Evolutionary conservation across 2,797 vertebrate species (phyloP).

Genomic region (Cottoperca gobio): DNA sequence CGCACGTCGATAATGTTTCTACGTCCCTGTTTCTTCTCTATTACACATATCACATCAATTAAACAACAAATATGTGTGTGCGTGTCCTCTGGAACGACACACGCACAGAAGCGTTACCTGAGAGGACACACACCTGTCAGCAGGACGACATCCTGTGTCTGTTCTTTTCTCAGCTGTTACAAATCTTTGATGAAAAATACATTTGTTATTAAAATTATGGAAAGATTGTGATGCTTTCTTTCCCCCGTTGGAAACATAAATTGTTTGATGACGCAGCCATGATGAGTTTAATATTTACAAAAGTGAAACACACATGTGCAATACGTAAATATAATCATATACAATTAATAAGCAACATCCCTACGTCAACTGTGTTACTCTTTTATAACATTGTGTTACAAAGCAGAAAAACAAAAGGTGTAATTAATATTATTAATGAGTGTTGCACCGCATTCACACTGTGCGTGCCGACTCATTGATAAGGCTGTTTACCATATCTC

Average conservation of each 20-base stretch:
- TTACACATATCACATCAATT: not conserved
- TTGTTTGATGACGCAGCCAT: not conserved
- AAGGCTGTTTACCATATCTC: too few species aligned
- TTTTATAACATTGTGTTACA: accelerated
- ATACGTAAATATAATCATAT: not conserved
- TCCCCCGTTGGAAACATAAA: not conserved
- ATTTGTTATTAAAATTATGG: not conserved
- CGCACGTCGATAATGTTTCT: not conserved
- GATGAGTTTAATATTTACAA: not conserved
- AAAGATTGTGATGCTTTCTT: not conserved
- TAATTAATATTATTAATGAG: not conserved
- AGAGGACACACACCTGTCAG: accelerated
- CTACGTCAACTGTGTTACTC: not conserved
- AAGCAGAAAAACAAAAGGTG: not conserved
- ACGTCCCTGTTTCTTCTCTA: not conserved
- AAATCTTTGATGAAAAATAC: not conserved
- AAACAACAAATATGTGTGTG: not conserved
- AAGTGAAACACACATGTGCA: not conserved
- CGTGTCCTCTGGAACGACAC: not conserved
- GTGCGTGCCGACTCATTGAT: too few species aligned
- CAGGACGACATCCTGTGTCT: not conserved
- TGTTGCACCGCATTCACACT: not conserved
- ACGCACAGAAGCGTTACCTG: not conserved
- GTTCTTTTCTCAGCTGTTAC: not conserved
- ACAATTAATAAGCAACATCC: not conserved